Base-by-base conservation (phyloP, 2,113 vertebrate genomes). In the Bubalus kerabau region DNA sequence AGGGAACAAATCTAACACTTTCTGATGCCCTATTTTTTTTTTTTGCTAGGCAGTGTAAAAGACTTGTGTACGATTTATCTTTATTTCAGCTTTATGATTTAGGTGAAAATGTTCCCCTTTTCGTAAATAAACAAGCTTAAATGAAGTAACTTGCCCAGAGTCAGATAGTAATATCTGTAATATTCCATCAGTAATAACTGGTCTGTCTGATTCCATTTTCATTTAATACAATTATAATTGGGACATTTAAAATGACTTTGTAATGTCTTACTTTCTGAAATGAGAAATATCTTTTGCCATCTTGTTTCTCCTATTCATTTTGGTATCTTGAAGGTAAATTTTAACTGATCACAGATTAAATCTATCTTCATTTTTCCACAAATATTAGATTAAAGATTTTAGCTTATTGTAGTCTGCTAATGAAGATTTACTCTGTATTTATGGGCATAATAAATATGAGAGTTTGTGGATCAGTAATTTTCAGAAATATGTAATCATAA, bases 161-260 rank as follows among this genome's bases (percentile, higher is more conserved):
- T 88, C 48, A 54, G 23, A 80, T 43, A 92, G n/a, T 56, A 90
- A 60, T 23, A 71, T 23, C 67, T 40, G n/a, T 71, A 71, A 23
- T 36, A 71, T 36, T 71, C 5, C 71, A n/a, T 91, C 12, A 48
- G 23, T 94, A 91, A 57, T 71, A 60, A 59, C 26, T 96, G 46
- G 52, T 94, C 56, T 87, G 0, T 36, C 80, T 76, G 28, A 60
- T 59, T 87, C 13, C 52, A 50, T 94, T 97, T 96, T 92, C 57
- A 92, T 74, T 96, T 95, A 78, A 43, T 48, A 91, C 24, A 94
- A 4, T 85, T 92, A 78, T 59, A 94, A 94, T 87, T 92, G 84
- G 10, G 52, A 92, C 32, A 89, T 67, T 64, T 97, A 67, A 86
- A 95, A 26, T 88, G 56, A 71, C 7, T 84, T 74, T 86, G 7